These are phyloP conservation scores for Xiphophorus maculatus DNA, from an alignment of 2,113 vertebrate genomes.

Conservation along the genomic window DNA sequence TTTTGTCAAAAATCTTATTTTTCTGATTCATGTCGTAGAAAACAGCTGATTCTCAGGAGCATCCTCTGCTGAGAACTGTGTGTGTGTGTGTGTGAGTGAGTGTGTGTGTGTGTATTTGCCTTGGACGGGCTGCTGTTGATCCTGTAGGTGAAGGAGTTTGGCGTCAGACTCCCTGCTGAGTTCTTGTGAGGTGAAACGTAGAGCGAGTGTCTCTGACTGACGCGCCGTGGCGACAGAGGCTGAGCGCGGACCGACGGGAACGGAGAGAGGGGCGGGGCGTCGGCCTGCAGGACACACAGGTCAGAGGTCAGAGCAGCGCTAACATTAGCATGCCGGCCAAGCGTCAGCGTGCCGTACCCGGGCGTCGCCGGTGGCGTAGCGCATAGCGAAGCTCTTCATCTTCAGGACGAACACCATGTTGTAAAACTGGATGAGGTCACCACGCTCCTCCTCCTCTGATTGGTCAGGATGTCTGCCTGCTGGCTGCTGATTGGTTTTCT, in stretches of 20 bases:
- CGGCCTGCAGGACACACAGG: slow-evolving; percentile 74
- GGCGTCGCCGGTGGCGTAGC: slow-evolving; percentile 84
- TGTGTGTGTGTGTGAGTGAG: not conserved
- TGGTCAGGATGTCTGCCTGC: slow-evolving; percentile 22
- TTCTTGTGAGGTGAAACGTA: slow-evolving; percentile 94
- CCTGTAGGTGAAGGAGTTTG: slow-evolving; percentile 85
- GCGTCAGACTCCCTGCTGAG: slow-evolving; percentile 75
- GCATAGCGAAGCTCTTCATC: slow-evolving; percentile 90
- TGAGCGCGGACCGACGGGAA: slow-evolving; percentile 89
- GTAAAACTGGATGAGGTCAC: slow-evolving; percentile 97
- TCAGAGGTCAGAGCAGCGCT: too few species aligned
- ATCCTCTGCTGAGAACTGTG: too few species aligned
- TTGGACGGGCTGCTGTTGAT: slow-evolving; percentile 95
- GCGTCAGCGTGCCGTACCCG: slow-evolving; percentile 70
- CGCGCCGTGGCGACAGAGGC: slow-evolving; percentile 88
- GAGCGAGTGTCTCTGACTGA: slow-evolving; percentile 91
- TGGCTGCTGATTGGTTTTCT: slow-evolving; percentile 48
- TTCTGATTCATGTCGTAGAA: too few species aligned
- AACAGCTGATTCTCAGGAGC: too few species aligned
- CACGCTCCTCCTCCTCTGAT: slow-evolving; percentile 81
- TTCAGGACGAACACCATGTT: slow-evolving; percentile 89
- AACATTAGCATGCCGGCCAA: too few species aligned
- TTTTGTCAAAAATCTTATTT: too few species aligned
- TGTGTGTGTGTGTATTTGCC: slow-evolving; percentile 68
- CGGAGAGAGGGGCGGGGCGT: slow-evolving; percentile 89